Evolutionary conservation across 1,140 invertebrate species (phyloP).

Genomic region (Musca vetustissima): DNA sequence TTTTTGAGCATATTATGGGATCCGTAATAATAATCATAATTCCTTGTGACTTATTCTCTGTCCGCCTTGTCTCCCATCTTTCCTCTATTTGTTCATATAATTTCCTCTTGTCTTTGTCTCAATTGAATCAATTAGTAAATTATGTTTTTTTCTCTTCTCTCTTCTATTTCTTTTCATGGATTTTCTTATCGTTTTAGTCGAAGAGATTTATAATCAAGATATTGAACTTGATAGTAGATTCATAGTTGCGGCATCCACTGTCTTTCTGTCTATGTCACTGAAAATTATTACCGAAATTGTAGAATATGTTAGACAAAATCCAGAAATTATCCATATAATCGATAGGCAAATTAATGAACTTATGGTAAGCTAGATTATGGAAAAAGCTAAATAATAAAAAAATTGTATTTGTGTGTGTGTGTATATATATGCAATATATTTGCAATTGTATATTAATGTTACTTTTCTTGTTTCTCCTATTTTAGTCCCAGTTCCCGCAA

Average conservation of each 20-base stretch:
- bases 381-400: too few relatives aligned
- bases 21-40: too few relatives aligned
- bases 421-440: too few relatives aligned
- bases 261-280: constrained; percentile 53
- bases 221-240: constrained; percentile 53
- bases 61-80: too few relatives aligned
- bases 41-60: too few relatives aligned
- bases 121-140: background rate
- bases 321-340: constrained; percentile 50
- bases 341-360: constrained; percentile 54
- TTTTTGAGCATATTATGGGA: too few relatives aligned
- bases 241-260: constrained; percentile 53
- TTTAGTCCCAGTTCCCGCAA: constrained; percentile 62
- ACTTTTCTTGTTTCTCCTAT: background rate
- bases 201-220: constrained; percentile 30
- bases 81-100: too few relatives aligned
- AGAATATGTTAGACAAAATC: constrained; percentile 53
- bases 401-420: too few relatives aligned
- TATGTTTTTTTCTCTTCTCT: background rate
- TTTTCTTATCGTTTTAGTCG: constrained; percentile 37
- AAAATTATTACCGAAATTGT: constrained; percentile 54
- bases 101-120: background rate
- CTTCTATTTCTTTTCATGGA: too few relatives aligned
- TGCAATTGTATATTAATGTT: background rate
- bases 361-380: constrained; percentile 43